Evolutionary conservation across 2,888 invertebrate species (phyloP).

Genomic region (Hypselothyrea guttata): DNA sequence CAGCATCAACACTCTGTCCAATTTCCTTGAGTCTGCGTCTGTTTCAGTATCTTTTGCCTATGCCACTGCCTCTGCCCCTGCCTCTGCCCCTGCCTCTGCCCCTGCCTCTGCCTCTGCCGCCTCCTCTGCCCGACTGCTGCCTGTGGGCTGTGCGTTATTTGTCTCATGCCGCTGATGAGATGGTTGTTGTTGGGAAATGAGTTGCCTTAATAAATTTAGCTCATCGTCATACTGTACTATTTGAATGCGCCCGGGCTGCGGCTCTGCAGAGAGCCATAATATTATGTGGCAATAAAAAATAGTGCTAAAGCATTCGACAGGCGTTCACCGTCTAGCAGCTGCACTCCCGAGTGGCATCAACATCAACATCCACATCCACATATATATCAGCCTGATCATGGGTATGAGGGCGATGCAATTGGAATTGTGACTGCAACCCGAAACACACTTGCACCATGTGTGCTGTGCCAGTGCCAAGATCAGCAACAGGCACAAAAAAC

Average conservation of each 20-base stretch:
- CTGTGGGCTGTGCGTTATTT: slow-evolving; percentile 37
- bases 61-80: slow-evolving; percentile 13
- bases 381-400: background rate
- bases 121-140: slow-evolving; percentile 15
- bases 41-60: slow-evolving; percentile 20
- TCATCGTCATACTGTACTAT: slow-evolving; percentile 50
- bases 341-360: slow-evolving; percentile 1
- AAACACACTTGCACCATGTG: slow-evolving; percentile 80
- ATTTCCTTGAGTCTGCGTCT: slow-evolving; percentile 17
- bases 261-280: slow-evolving; percentile 23
- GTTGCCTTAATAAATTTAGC: slow-evolving; percentile 73
- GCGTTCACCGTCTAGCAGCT: slow-evolving; percentile 35
- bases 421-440: slow-evolving; percentile 32
- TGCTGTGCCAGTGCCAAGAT: slow-evolving; percentile 80
- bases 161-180: slow-evolving; percentile 53
- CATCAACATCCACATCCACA: background rate
- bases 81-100: slow-evolving; percentile 12
- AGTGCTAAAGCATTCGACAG: slow-evolving; percentile 79
- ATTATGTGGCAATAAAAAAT: slow-evolving; percentile 76
- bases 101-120: slow-evolving; percentile 19
- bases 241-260: slow-evolving; percentile 29
- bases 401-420: background rate
- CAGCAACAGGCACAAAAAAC: slow-evolving; percentile 33
- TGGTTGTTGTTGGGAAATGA: slow-evolving; percentile 57
- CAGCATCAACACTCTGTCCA: slow-evolving; percentile 52